A percentile compares a stretch with the other conserved stretches of the same genome.
Evolutionary conservation across 2,888 invertebrate species (phyloP).

Genomic region (Leucoma salicis): DNA sequence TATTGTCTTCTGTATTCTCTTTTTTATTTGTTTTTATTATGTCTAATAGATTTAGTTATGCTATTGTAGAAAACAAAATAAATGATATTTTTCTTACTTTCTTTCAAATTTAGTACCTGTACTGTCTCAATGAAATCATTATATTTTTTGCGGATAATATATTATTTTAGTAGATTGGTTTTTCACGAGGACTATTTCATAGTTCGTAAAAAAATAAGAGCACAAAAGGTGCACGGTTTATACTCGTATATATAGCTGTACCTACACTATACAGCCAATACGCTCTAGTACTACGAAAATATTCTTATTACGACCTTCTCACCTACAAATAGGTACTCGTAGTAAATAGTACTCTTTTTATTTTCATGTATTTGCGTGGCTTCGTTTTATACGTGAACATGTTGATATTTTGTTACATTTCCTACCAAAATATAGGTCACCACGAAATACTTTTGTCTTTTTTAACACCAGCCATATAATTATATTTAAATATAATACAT

Average conservation of each 20-base stretch:
- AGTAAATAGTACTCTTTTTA: not conserved
- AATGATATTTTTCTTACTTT: too few relatives aligned
- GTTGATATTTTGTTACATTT: not conserved
- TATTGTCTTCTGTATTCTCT: too few relatives aligned
- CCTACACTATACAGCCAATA: not conserved
- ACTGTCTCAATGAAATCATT: too few relatives aligned
- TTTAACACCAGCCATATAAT: conserved; percentile 26
- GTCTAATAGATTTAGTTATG: too few relatives aligned
- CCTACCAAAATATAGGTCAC: conserved; percentile 3
- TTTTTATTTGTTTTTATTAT: too few relatives aligned
- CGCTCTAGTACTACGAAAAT: not conserved
- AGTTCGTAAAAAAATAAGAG: too few relatives aligned
- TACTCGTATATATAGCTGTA: not conserved
- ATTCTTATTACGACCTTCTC: not conserved
- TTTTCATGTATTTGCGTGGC: not conserved
- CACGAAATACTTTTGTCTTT: conserved; percentile 11
- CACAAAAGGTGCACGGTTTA: too few relatives aligned
- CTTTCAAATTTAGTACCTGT: too few relatives aligned
- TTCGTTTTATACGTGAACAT: not conserved
- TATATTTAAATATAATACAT: conserved; percentile 23
- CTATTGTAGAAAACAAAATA: too few relatives aligned
- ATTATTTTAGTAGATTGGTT: too few relatives aligned
- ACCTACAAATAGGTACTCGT: not conserved
- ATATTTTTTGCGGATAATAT: too few relatives aligned
- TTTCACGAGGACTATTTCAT: too few relatives aligned